phyloP scores from a whole-genome alignment of 2,797 vertebrate genomes.

The Oryzias sinensis region DNA sequence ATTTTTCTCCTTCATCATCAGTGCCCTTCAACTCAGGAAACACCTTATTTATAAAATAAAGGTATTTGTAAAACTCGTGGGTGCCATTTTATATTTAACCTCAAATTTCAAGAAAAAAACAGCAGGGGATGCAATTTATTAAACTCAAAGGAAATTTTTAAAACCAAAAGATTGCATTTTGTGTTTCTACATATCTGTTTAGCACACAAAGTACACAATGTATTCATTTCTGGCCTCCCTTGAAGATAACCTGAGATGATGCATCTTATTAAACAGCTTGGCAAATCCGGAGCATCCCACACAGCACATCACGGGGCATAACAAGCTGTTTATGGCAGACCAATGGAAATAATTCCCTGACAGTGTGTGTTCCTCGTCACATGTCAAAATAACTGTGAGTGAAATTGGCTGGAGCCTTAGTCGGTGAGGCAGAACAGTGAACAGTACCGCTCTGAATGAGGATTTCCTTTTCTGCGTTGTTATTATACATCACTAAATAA shows the following conservation, averaged over 20 bases:
- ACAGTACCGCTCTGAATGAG: slow-evolving; percentile 40
- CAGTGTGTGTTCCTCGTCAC: slow-evolving; percentile 58
- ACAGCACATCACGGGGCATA: slow-evolving; percentile 36
- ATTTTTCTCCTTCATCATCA: slow-evolving; percentile 8
- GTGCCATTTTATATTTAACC: background rate
- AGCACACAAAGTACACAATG: slow-evolving; percentile 2
- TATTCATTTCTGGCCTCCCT: slow-evolving; percentile 13
- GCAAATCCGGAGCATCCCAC: slow-evolving; percentile 25
- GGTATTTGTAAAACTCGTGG: slow-evolving; percentile 1
- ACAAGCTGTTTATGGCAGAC: slow-evolving; percentile 53
- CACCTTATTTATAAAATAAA: background rate
- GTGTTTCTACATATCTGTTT: background rate
- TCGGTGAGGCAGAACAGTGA: slow-evolving; percentile 63
- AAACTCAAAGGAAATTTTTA: background rate
- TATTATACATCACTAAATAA: slow-evolving; percentile 12
- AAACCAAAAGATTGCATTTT: background rate
- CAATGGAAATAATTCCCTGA: slow-evolving; percentile 51
- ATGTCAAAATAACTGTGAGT: slow-evolving; percentile 72
- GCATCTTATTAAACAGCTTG: slow-evolving; percentile 24
- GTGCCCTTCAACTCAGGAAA: slow-evolving; percentile 5
- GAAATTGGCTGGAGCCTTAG: slow-evolving; percentile 63
- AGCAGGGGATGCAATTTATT: too few relatives aligned
- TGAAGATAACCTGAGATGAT: slow-evolving; percentile 14
- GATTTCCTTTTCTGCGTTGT: slow-evolving; percentile 16
- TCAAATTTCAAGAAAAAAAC: slow-evolving; percentile 2